Conservation (phyloP, 2,888 invertebrate genomes). For the Plagodis dolabraria region DNA sequence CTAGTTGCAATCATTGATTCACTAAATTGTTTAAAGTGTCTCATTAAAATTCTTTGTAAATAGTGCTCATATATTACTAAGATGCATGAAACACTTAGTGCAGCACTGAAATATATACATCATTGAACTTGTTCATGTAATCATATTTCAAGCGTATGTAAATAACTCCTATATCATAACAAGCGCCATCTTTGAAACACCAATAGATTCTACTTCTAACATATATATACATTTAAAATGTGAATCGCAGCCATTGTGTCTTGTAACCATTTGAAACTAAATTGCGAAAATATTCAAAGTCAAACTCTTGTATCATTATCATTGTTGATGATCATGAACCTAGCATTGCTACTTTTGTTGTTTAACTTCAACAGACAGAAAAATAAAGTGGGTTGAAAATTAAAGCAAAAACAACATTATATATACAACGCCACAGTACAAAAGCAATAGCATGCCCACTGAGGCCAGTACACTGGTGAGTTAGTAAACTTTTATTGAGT, state of each 20-base stretch:
- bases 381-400: constrained; percentile 67
- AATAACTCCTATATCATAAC: constrained; percentile 42
- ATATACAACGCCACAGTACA: constrained; percentile 78
- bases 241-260: constrained; percentile 60
- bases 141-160: constrained; percentile 12
- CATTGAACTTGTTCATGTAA: constrained; percentile 24
- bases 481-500: constrained; percentile 50
- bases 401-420: constrained; percentile 64
- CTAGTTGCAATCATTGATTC: background rate
- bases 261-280: constrained; percentile 56
- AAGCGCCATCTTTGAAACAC: constrained; percentile 54
- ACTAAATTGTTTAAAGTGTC: background rate
- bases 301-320: constrained; percentile 76
- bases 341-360: constrained; percentile 67
- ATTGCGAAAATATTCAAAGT: constrained; percentile 78
- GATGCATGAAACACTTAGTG: constrained; percentile 1
- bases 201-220: constrained; percentile 56
- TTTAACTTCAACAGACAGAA: constrained; percentile 58
- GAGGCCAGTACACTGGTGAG: constrained; percentile 71
- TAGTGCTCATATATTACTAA: constrained; percentile 24
- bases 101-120: constrained; percentile 23
- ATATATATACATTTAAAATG: constrained; percentile 52
- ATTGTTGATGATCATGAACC: constrained; percentile 74
- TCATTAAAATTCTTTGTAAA: constrained; percentile 7
- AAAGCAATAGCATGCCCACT: constrained; percentile 79